Base-by-base conservation (phyloP, 2,888 invertebrate species). In the Encarsia formosa region DNA sequence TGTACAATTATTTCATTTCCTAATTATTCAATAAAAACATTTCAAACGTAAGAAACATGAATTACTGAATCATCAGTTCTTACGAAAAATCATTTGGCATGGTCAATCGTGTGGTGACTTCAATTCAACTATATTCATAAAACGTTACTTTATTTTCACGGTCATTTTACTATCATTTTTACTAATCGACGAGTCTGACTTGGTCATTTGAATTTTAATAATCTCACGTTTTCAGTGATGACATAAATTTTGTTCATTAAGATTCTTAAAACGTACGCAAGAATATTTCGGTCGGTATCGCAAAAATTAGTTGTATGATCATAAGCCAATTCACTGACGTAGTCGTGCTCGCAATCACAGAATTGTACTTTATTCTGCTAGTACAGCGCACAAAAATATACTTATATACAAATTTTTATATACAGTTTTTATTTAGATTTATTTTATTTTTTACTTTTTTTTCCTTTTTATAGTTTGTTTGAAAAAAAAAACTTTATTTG, bases 371-470 rank as follows among this genome's bases (percentile, higher is more conserved):
- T 9, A 13, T 47, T 37, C n/a, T n/a, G n/a, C 41, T 44, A 48
- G 20, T 46, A 41, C 35, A 44, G 24, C 29, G 31, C 47, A 48
- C 44, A 51, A 51, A 55, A 50, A 54, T 47, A 54, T 42, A 38
- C n/a, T 19, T 54, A 47, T 54, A 39, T 54, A 50, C 46, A 54
- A 42, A 42, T 49, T 9, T 47, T 54, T 50, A 50, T 50, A 43
- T 49, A 54, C 49, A 49, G 16, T 4, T 46, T 26, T 38, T 23
- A 26, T 18, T n/a, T n/a, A n/a, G n/a, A n/a, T n/a, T n/a, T 22
- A 23, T 31, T 9, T 19, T 40, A 35, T 35, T 22, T 45, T 22
- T 37, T 19, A 16, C 35, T 24, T 37, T 37, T 45, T 26, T 42
- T 19, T 11, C 35, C 19, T 37, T 37, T 45, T 26, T 42, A 19